phyloP scores from a whole-genome alignment of 2,113 vertebrate genomes.

The Pantherophis guttatus region DNA sequence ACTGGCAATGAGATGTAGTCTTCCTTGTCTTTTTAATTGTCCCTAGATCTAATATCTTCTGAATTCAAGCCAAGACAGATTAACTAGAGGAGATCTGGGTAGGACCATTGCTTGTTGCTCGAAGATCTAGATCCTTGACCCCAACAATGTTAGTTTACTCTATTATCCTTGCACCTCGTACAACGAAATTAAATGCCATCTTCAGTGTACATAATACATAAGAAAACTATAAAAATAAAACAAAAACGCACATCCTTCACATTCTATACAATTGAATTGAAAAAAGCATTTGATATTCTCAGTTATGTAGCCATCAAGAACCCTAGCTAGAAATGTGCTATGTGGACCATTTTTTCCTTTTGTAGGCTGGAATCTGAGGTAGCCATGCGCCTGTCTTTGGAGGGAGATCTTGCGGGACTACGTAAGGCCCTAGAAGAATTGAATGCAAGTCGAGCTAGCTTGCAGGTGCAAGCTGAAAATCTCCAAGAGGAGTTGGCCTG shows the following conservation, averaged over 20 bases:
- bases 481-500: slow-evolving; percentile 83
- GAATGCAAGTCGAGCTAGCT: slow-evolving; percentile 63
- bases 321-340: background rate
- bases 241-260: no score
- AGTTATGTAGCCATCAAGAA: background rate
- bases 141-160: background rate
- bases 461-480: slow-evolving; percentile 82
- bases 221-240: no score
- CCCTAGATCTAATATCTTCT: background rate
- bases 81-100: background rate
- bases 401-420: slow-evolving; percentile 71
- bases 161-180: no score
- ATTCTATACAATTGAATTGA: no score
- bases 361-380: slow-evolving; percentile 82
- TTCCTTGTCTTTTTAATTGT: background rate
- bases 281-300: background rate
- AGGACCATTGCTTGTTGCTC: background rate
- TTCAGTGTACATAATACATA: no score
- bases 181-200: no score
- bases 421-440: slow-evolving; percentile 72
- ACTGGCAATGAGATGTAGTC: background rate
- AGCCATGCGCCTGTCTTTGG: slow-evolving; percentile 72
- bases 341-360: background rate
- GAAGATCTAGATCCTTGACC: background rate
- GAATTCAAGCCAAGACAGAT: background rate